Conservation (phyloP, 2,888 invertebrate species). For the Epistrophe grossulariae region DNA sequence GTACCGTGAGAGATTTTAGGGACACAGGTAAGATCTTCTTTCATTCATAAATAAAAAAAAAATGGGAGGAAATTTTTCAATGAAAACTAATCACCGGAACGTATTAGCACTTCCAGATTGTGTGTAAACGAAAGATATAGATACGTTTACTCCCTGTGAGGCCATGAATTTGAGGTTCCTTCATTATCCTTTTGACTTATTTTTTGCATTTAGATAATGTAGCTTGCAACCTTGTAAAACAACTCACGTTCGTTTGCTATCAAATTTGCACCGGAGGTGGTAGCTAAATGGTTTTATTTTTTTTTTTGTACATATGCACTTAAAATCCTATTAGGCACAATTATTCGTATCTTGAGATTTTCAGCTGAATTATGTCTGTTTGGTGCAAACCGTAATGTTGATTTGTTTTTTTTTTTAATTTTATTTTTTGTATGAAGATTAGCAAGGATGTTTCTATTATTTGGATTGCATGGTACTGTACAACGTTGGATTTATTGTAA, state of each 20-base stretch:
- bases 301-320: slow-evolving; percentile 77
- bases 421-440: not conserved
- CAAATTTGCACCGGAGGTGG: slow-evolving; percentile 80
- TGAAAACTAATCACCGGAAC: slow-evolving; percentile 70
- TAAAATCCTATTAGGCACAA: slow-evolving; percentile 83
- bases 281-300: slow-evolving; percentile 73
- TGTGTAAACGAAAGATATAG: slow-evolving; percentile 10
- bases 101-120: slow-evolving; percentile 71
- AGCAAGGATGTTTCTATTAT: slow-evolving; percentile 17
- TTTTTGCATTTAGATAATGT: not conserved
- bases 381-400: slow-evolving; percentile 17
- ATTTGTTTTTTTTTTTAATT: not conserved
- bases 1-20: slow-evolving; percentile 21
- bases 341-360: slow-evolving; percentile 78
- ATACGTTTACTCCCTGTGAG: slow-evolving; percentile 67
- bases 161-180: slow-evolving; percentile 67
- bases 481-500: not conserved
- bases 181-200: slow-evolving; percentile 62
- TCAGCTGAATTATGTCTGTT: slow-evolving; percentile 53
- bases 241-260: slow-evolving; percentile 68
- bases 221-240: slow-evolving; percentile 52
- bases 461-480: slow-evolving; percentile 42
- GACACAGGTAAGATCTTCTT: slow-evolving; percentile 27
- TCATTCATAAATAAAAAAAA: slow-evolving; percentile 13
- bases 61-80: slow-evolving; percentile 50